phyloP scores from a whole-genome alignment of 1,140 invertebrate species.

The Paramacrobiotus metropolitanus region DNA sequence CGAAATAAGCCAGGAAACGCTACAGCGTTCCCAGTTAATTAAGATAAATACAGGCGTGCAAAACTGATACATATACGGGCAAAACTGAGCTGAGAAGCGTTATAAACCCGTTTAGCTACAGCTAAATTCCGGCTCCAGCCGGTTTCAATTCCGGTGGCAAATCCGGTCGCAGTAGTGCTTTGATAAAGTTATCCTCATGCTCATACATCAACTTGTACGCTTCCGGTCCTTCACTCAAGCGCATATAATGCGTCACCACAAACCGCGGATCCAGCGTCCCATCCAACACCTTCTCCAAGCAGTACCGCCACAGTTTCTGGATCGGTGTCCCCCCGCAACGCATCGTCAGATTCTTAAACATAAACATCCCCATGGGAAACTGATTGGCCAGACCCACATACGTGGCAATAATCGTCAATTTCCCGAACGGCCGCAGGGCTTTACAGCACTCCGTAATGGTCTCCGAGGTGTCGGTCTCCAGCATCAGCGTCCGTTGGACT shows the following conservation, averaged over 20 bases:
- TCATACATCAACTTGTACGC: background rate
- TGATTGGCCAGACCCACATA: background rate
- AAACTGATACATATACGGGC: too few relatives aligned
- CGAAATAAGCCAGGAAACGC: too few relatives aligned
- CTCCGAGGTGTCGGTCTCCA: slow-evolving; percentile 1
- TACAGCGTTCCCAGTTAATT: too few relatives aligned
- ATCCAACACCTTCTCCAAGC: background rate
- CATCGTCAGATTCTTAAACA: background rate
- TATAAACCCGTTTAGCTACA: too few relatives aligned
- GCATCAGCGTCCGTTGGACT: slow-evolving; percentile 7
- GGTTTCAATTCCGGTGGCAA: background rate
- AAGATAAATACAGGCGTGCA: too few relatives aligned
- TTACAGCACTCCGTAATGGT: background rate
- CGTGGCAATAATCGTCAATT: background rate
- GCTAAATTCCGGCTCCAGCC: background rate
- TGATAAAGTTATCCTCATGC: background rate
- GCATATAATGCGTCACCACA: background rate
- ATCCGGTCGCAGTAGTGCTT: background rate
- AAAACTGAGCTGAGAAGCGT: too few relatives aligned
- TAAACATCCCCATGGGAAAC: background rate
- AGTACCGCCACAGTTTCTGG: background rate
- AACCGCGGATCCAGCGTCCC: background rate
- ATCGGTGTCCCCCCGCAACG: background rate
- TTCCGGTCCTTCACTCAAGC: background rate
- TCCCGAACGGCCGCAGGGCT: background rate